These are phyloP conservation scores for Acronicta leporina DNA, from an alignment of 2,888 invertebrate species.

Conservation along the genomic window DNA sequence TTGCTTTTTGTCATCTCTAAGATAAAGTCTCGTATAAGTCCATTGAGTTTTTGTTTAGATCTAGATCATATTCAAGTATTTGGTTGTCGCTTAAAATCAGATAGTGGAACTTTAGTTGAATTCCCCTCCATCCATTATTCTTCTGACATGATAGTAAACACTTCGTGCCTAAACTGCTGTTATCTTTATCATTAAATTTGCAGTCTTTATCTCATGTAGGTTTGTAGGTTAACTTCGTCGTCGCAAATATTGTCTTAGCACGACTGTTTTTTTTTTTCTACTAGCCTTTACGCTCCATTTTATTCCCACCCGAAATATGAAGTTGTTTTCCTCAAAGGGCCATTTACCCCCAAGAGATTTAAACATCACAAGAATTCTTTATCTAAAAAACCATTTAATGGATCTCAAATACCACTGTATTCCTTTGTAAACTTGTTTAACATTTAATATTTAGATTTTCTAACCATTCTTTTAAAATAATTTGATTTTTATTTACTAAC, in stretches of 20 bases:
- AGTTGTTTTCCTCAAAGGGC: conserved; percentile 75
- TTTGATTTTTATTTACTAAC: conserved; percentile 4
- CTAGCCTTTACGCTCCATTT: conserved; percentile 27
- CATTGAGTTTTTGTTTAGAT: not conserved
- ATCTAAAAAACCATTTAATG: conserved; percentile 62
- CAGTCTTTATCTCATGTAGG: not conserved
- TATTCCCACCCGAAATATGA: conserved; percentile 63
- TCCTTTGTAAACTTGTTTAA: conserved; percentile 27
- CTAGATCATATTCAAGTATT: not conserved
- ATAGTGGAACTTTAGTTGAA: not conserved
- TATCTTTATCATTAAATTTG: not conserved
- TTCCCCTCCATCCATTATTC: not conserved
- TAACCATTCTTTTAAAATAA: conserved; percentile 14
- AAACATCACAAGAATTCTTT: conserved; percentile 63
- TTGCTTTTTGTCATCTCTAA: not conserved
- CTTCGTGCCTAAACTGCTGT: not conserved
- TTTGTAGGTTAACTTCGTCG: conserved; percentile 12
- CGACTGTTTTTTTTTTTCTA: conserved; percentile 27
- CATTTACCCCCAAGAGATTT: conserved; percentile 68
- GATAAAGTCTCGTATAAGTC: too few relatives aligned
- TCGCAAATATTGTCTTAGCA: conserved; percentile 25
- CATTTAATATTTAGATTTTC: conserved; percentile 18
- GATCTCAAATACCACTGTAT: conserved; percentile 43
- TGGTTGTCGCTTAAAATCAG: not conserved
- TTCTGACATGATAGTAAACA: not conserved